Percentiles rank a stretch among this genome's conserved stretches.
phyloP scores from a whole-genome alignment of 2,113 vertebrate genomes.

The Tichodroma muraria region DNA sequence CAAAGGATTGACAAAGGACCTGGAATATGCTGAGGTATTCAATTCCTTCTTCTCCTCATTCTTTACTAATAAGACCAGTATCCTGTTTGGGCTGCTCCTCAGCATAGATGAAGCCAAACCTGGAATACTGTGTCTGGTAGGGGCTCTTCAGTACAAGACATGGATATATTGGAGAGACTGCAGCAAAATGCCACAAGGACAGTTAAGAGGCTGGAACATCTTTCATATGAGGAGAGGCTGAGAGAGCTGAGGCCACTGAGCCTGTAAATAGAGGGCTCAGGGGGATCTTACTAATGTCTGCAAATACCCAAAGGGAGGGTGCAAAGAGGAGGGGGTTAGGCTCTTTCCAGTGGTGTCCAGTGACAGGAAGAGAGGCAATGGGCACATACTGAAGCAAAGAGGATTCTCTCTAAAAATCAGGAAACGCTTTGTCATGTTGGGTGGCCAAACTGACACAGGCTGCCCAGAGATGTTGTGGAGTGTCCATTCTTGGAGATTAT shows the following conservation, averaged over 20 bases:
- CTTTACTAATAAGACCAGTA: not conserved
- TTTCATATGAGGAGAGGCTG: not conserved
- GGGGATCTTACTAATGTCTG: not conserved
- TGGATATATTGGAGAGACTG: not conserved
- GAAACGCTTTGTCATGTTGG: accelerated
- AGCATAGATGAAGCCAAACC: not conserved
- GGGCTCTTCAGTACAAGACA: not conserved
- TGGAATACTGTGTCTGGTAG: not conserved
- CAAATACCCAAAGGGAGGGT: not conserved
- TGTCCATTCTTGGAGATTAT: not conserved
- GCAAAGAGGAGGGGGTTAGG: accelerated
- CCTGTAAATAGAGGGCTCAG: not conserved
- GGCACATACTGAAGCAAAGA: not conserved
- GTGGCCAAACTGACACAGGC: not conserved
- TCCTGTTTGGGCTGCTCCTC: not conserved
- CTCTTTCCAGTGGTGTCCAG: not conserved
- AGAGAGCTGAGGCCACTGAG: not conserved
- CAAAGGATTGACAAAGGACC: not conserved
- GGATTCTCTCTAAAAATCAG: not conserved
- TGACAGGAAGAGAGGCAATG: not conserved
- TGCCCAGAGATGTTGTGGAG: not conserved
- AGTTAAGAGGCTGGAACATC: not conserved
- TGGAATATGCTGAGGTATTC: not conserved
- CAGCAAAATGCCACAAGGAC: not conserved
- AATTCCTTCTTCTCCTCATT: not conserved